Conservation (phyloP, 2,888 invertebrate species). For the Himalopsyche tibetana region DNA sequence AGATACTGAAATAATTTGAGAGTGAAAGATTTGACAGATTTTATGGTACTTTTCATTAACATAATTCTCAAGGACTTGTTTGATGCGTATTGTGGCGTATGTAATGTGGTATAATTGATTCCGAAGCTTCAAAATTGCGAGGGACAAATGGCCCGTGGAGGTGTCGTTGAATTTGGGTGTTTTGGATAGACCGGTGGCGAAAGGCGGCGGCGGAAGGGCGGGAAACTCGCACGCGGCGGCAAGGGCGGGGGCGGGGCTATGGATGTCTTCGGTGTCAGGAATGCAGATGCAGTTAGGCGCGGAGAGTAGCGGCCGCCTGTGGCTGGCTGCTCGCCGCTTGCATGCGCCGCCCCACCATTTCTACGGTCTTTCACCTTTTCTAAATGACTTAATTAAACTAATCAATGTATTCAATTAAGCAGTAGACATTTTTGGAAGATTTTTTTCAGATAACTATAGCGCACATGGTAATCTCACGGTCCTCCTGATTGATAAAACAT, state of each 20-base stretch:
- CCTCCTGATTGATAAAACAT: too few relatives aligned
- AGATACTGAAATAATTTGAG: too few relatives aligned
- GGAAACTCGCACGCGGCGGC: conserved; percentile 42
- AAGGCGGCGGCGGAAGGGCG: conserved; percentile 2
- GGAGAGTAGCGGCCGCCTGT: conserved; percentile 62
- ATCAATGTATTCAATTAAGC: too few relatives aligned
- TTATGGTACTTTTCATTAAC: not conserved
- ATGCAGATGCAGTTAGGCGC: conserved; percentile 62
- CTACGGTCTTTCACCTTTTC: conserved; percentile 54
- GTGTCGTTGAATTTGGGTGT: conserved; percentile 37
- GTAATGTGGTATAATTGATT: not conserved
- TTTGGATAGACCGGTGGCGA: conserved; percentile 11
- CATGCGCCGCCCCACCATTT: conserved; percentile 63
- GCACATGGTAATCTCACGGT: too few relatives aligned
- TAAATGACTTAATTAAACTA: too few relatives aligned
- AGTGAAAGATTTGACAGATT: too few relatives aligned
- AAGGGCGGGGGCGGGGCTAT: conserved; percentile 48
- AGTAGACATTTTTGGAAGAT: too few relatives aligned
- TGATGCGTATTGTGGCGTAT: not conserved
- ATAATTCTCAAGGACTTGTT: not conserved
- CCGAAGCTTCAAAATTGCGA: conserved; percentile 34
- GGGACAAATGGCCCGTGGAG: conserved; percentile 31
- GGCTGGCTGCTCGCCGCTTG: conserved; percentile 63
- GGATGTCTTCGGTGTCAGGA: conserved; percentile 40
- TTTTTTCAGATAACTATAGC: too few relatives aligned